phyloP scores from a whole-genome alignment of 2,113 vertebrate species.

The Diphyllodes magnificus region DNA sequence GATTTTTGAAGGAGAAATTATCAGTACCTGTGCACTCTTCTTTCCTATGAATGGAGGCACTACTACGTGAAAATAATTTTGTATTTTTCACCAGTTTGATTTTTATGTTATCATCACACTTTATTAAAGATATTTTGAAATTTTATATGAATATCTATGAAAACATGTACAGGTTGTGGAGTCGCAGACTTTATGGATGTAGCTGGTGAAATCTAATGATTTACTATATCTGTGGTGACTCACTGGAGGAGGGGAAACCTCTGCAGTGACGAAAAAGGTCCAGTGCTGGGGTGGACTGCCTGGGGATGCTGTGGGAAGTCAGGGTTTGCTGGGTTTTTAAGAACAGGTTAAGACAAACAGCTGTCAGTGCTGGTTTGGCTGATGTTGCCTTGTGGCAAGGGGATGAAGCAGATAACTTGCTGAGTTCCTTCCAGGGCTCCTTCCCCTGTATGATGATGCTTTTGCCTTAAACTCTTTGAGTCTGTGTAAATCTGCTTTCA shows the following conservation, averaged over 20 bases:
- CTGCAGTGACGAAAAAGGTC: not conserved
- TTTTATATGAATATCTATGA: not conserved
- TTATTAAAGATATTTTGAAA: not conserved
- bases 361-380: conserved; percentile 29
- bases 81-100: not conserved
- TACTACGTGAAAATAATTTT: not conserved
- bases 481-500: conserved; percentile 39
- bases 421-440: not conserved
- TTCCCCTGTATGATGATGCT: not conserved
- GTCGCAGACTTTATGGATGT: fast-evolving
- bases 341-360: conserved; percentile 30
- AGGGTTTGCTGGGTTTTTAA: not conserved
- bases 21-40: not conserved
- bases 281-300: not conserved
- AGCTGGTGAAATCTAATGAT: not conserved
- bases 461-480: conserved; percentile 34
- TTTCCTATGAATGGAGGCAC: not conserved
- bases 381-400: conserved; percentile 16
- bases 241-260: not conserved
- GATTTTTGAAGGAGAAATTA: not conserved
- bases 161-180: not conserved
- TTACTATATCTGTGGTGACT: not conserved
- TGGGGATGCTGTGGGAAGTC: not conserved
- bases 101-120: not conserved
- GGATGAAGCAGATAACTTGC: conserved; percentile 6